These are phyloP conservation scores for Clarias laeviceps DNA, from an alignment of 2,797 vertebrate genomes.

Conservation along the genomic window DNA sequence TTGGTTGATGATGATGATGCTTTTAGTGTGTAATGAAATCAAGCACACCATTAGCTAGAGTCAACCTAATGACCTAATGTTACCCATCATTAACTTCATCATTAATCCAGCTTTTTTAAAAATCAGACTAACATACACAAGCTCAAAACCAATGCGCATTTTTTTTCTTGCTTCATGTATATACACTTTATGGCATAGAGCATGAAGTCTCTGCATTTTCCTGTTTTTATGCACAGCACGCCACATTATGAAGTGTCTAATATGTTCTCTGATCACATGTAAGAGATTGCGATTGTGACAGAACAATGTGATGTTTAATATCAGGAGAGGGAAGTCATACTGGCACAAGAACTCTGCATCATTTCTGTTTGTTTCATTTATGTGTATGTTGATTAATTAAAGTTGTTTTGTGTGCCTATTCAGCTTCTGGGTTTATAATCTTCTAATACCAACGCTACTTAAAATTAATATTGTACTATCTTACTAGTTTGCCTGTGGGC, in stretches of 20 bases:
- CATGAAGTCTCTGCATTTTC: neutral
- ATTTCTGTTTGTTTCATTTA: neutral
- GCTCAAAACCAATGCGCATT: neutral
- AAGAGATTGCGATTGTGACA: neutral
- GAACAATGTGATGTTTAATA: neutral
- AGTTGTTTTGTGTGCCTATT: neutral
- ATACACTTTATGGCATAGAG: no score
- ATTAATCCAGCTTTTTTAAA: neutral
- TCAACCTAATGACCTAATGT: neutral
- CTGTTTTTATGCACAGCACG: neutral
- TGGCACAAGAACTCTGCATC: neutral
- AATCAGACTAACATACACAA: neutral
- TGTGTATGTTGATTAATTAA: neutral
- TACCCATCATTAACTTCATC: neutral
- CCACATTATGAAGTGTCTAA: neutral
- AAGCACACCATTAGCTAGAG: neutral
- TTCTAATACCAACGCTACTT: neutral
- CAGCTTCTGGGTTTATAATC: neutral
- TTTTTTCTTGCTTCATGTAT: neutral
- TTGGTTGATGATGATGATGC: neutral
- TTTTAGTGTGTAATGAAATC: conserved; percentile 1
- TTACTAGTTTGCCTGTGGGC: neutral
- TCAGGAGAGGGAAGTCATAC: neutral
- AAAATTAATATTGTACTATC: neutral
- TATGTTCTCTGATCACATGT: neutral